These are phyloP conservation scores for Trachelipus rathkii DNA, from an alignment of 1,140 invertebrate genomes.

Conservation along the genomic window DNA sequence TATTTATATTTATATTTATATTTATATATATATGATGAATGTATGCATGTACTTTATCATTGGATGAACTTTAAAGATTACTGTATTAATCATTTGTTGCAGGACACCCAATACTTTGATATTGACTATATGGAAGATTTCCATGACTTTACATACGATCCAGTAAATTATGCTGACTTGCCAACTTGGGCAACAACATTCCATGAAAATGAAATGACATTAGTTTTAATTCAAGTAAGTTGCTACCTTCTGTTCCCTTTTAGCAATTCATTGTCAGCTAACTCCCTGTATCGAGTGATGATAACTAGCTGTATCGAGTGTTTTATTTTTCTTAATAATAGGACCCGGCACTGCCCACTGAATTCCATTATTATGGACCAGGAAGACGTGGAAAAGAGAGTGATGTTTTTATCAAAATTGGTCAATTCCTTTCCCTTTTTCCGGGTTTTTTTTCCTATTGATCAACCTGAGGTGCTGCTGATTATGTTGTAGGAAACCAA, in stretches of 20 bases:
- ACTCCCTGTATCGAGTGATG: too few relatives aligned
- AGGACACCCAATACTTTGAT: conserved; percentile 57
- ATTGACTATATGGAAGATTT: conserved; percentile 50
- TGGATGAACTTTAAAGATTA: too few relatives aligned
- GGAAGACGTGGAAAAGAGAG: conserved; percentile 14
- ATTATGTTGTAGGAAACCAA: conserved; percentile 34
- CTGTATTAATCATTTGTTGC: conserved; percentile 18
- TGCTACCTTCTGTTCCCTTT: too few relatives aligned
- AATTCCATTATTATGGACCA: conserved; percentile 25
- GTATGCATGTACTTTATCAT: too few relatives aligned
- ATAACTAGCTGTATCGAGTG: too few relatives aligned
- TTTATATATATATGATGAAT: too few relatives aligned
- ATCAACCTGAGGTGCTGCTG: conserved; percentile 25
- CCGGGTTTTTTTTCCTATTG: conserved; percentile 23
- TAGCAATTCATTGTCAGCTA: too few relatives aligned
- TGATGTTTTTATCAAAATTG: conserved; percentile 38
- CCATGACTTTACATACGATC: conserved; percentile 56
- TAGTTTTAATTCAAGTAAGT: conserved; percentile 38
- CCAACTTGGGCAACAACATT: conserved; percentile 51
- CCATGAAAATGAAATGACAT: conserved; percentile 42
- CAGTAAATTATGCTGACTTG: conserved; percentile 50
- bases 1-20: too few relatives aligned
- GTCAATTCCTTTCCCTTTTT: not conserved
- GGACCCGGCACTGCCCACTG: conserved; percentile 32
- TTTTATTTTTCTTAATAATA: not conserved